These are phyloP conservation scores for Sebastiscus tertius DNA, from an alignment of 2,797 vertebrate genomes.

Conservation along the genomic window DNA sequence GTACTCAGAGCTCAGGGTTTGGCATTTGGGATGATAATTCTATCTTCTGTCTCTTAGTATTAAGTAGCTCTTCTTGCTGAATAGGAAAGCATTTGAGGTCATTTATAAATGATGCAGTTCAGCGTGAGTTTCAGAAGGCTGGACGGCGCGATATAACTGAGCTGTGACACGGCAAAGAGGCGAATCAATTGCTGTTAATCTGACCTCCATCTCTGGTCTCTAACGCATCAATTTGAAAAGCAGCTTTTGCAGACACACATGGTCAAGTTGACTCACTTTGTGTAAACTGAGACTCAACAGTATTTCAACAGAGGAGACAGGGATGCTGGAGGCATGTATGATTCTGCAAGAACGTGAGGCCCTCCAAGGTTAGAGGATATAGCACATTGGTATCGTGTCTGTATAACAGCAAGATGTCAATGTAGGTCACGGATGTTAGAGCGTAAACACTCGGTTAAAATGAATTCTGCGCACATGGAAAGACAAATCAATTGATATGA, in stretches of 20 bases:
- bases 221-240: neutral
- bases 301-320: neutral
- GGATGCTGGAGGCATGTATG: neutral
- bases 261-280: neutral
- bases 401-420: neutral
- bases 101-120: constrained; percentile 9
- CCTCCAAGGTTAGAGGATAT: neutral
- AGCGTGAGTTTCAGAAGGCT: neutral
- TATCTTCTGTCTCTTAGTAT: neutral
- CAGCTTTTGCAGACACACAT: neutral
- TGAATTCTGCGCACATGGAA: neutral
- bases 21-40: neutral
- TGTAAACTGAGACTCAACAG: neutral
- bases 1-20: neutral
- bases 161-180: neutral
- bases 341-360: neutral
- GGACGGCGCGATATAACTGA: neutral
- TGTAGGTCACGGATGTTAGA: neutral
- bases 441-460: neutral
- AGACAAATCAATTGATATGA: neutral
- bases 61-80: neutral
- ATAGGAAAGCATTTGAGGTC: neutral
- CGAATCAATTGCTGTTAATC: neutral
- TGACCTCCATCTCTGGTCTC: neutral
- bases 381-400: neutral